Conservation (phyloP, 2,888 invertebrate species). For the Phyto melanocephala region DNA sequence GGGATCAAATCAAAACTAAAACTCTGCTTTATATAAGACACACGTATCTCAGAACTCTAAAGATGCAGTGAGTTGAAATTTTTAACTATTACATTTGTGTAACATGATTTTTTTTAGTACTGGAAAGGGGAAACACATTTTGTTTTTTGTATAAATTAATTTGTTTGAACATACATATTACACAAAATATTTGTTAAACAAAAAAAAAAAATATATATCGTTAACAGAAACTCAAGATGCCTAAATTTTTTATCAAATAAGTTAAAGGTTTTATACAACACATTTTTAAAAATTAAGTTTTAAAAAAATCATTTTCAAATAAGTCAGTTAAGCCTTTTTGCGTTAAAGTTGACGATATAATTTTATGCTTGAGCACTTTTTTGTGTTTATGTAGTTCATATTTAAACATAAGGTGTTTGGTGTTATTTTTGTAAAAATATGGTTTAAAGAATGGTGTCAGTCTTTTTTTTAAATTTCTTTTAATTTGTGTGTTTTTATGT, state of each 20-base stretch:
- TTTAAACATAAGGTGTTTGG: slow-evolving; percentile 33
- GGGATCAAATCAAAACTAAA: no score
- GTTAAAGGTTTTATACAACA: no score
- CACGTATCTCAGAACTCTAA: no score
- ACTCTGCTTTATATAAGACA: no score
- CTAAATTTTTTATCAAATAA: no score
- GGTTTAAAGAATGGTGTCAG: slow-evolving; percentile 21
- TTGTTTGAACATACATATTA: not conserved
- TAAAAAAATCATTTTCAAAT: no score
- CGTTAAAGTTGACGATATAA: not conserved
- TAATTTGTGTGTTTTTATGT: slow-evolving; percentile 15
- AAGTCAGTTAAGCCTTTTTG: no score
- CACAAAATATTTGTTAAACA: not conserved
- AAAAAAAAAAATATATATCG: not conserved
- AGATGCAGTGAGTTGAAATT: no score
- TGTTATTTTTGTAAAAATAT: slow-evolving; percentile 10
- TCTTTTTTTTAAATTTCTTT: not conserved
- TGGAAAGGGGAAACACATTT: not conserved
- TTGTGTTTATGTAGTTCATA: not conserved
- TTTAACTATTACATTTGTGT: no score
- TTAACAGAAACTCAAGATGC: not conserved
- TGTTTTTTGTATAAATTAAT: not conserved
- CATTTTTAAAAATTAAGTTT: no score
- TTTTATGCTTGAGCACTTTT: not conserved
- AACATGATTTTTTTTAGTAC: no score